Evolutionary conservation across 2,113 vertebrate genomes (phyloP).

Genomic region (Thermophis baileyi): DNA sequence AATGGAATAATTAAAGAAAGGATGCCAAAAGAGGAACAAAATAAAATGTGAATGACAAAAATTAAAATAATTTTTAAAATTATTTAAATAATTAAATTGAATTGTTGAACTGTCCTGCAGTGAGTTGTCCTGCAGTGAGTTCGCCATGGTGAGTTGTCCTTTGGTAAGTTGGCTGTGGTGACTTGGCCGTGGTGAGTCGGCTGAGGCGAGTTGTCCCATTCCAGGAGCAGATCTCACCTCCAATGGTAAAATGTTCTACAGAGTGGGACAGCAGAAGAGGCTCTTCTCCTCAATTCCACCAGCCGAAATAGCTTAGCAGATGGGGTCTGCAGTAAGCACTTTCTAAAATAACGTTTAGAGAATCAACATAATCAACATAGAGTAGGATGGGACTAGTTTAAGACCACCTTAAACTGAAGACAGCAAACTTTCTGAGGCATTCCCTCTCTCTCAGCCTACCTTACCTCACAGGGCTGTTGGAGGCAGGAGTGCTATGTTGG

Average conservation of each 20-base stretch:
- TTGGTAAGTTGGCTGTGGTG: neutral
- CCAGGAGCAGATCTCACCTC: neutral
- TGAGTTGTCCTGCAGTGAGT: neutral
- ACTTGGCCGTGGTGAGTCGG: neutral
- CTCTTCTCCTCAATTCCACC: neutral
- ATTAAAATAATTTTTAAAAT: neutral
- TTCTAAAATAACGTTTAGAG: neutral
- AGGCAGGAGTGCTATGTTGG: neutral
- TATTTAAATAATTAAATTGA: no score
- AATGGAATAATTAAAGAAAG: neutral
- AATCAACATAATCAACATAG: neutral
- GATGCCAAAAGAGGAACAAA: neutral
- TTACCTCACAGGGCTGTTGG: neutral
- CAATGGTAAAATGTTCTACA: neutral
- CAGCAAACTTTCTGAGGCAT: neutral
- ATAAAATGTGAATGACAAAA: neutral
- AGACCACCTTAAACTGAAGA: neutral
- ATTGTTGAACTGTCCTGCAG: neutral
- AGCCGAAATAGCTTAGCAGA: neutral
- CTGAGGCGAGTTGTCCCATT: neutral
- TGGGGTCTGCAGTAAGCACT: neutral
- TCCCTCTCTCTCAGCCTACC: neutral
- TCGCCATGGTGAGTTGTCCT: neutral
- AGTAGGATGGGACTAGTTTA: neutral
- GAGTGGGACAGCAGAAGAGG: neutral